Percentiles rank a stretch among this genome's conserved stretches.
Conservation (phyloP, 2,797 vertebrate genomes). For the Melopsittacus undulatus region DNA sequence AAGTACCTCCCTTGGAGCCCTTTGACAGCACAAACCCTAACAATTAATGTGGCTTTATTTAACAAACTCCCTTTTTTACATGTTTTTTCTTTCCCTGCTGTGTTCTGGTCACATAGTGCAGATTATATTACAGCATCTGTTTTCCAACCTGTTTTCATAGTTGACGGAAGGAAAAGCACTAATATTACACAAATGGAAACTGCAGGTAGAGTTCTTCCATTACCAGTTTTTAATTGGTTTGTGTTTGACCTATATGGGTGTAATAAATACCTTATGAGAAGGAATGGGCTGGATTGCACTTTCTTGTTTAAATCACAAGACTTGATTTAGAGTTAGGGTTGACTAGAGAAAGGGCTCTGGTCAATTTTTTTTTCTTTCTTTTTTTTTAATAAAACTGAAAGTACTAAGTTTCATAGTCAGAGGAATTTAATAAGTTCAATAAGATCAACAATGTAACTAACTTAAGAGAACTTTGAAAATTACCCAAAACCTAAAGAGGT, state of each 20-base stretch:
- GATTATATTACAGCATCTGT: background rate
- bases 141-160: background rate
- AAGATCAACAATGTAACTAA: background rate
- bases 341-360: background rate
- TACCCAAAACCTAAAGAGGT: background rate
- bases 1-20: background rate
- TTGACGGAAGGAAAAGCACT: background rate
- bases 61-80: background rate
- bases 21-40: background rate
- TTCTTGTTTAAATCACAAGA: background rate
- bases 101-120: background rate
- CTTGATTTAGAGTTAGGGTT: background rate
- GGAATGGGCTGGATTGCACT: background rate
- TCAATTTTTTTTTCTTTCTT: background rate
- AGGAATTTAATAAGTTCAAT: background rate
- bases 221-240: background rate
- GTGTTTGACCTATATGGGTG: background rate
- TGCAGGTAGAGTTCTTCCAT: background rate
- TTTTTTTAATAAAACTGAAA: background rate
- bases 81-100: background rate
- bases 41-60: background rate
- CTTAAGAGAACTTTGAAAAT: background rate
- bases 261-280: background rate
- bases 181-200: background rate
- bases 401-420: background rate